phyloP scores from a whole-genome alignment of 2,113 vertebrate species.

The Hypomesus transpacificus region DNA sequence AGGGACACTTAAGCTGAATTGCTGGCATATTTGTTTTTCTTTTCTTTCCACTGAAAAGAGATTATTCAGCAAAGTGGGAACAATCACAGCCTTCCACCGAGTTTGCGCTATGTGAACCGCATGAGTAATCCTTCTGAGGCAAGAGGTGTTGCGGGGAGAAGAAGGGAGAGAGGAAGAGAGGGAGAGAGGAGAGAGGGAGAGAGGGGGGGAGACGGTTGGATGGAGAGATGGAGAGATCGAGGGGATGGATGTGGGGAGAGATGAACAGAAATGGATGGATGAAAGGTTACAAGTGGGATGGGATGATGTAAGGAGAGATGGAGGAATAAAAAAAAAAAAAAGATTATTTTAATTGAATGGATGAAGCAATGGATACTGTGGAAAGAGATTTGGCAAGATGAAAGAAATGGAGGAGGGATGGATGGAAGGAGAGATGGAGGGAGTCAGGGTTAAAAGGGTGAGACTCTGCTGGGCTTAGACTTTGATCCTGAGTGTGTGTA shows the following conservation, averaged over 20 bases:
- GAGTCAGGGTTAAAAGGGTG: background rate
- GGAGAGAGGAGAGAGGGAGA: too few relatives aligned
- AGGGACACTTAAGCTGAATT: background rate
- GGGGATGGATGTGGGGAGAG: background rate
- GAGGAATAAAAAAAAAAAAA: background rate
- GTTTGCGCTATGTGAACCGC: background rate
- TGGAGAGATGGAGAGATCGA: background rate
- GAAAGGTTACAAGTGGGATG: background rate
- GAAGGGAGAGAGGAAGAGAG: slow-evolving; percentile 1
- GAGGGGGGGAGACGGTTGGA: background rate
- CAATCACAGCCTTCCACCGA: background rate
- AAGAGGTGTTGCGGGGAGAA: slow-evolving; percentile 1
- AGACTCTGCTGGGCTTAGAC: background rate
- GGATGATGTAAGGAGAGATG: background rate
- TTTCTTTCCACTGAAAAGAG: background rate
- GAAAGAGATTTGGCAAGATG: background rate
- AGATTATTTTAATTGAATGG: background rate
- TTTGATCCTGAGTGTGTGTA: background rate
- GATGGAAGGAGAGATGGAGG: background rate
- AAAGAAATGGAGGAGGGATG: background rate
- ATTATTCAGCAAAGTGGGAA: background rate
- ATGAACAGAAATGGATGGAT: background rate
- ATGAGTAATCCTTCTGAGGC: background rate
- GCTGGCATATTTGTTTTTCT: slow-evolving; percentile 3
- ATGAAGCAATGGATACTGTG: too few relatives aligned